These are phyloP conservation scores for Pristionchus maxplancki DNA, from an alignment of 2,888 invertebrate species.

Conservation along the genomic window DNA sequence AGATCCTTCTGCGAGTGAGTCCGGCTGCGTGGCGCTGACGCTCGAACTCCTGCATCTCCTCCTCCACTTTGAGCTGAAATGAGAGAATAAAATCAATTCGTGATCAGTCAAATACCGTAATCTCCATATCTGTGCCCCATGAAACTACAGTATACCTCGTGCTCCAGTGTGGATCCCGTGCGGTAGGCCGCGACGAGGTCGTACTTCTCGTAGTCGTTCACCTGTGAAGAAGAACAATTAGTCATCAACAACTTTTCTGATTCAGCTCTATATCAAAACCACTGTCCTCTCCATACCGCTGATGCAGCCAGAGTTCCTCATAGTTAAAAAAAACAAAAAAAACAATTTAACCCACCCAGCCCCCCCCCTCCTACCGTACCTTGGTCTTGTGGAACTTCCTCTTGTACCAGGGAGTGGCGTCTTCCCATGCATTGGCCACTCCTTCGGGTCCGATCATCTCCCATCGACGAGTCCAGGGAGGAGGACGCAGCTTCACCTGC, in stretches of 20 bases:
- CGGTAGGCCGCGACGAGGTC: conserved; percentile 73
- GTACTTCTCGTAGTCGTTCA: conserved; percentile 72
- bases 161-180: conserved; percentile 68
- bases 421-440: conserved; percentile 73
- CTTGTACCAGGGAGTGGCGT: conserved; percentile 73
- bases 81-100: not conserved
- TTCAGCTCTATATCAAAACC: too few species aligned
- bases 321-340: too few species aligned
- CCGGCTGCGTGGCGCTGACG: conserved; percentile 69
- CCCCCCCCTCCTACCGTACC: conserved; percentile 50
- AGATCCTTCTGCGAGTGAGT: conserved; percentile 68
- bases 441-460: conserved; percentile 70
- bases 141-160: conserved; percentile 60
- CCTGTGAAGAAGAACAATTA: conserved; percentile 44
- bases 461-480: conserved; percentile 94
- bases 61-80: conserved; percentile 55
- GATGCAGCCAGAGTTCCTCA: too few species aligned
- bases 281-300: too few species aligned
- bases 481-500: conserved; percentile 81
- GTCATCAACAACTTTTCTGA: not conserved
- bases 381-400: conserved; percentile 71
- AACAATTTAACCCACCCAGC: too few species aligned
- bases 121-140: not conserved
- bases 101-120: not conserved
- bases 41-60: conserved; percentile 66